Evolutionary conservation across 2,888 invertebrate species (phyloP).

Genomic region (Lasioglossum lativentre): DNA sequence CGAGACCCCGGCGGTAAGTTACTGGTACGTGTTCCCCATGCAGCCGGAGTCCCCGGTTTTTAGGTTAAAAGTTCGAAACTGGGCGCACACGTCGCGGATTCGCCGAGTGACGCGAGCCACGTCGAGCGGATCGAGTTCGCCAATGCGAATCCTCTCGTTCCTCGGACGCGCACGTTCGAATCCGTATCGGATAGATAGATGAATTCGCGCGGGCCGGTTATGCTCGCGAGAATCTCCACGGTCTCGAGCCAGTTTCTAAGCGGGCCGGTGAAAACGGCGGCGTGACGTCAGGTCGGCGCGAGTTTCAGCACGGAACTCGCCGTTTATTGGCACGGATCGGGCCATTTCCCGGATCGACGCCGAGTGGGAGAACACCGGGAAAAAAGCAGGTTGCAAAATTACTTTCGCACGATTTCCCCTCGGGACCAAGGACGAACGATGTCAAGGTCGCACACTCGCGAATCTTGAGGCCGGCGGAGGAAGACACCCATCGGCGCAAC

Average conservation of each 20-base stretch:
- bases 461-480: constrained; percentile 59
- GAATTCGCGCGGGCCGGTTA: constrained; percentile 7
- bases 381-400: constrained; percentile 45
- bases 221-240: constrained; percentile 33
- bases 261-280: constrained; percentile 42
- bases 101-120: constrained; percentile 34
- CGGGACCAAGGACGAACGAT: constrained; percentile 55
- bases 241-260: constrained; percentile 58
- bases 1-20: constrained; percentile 53
- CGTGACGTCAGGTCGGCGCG: constrained; percentile 1
- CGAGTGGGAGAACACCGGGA: not conserved
- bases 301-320: constrained; percentile 58
- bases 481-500: constrained; percentile 53
- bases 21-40: constrained; percentile 62
- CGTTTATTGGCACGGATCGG: constrained; percentile 67
- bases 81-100: constrained; percentile 53
- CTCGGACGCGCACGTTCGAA: constrained; percentile 42
- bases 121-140: constrained; percentile 35
- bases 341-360: constrained; percentile 35
- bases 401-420: constrained; percentile 64
- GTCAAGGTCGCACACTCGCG: constrained; percentile 61
- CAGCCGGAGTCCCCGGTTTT: constrained; percentile 55
- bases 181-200: constrained; percentile 16
- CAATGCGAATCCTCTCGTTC: not conserved
- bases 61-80: constrained; percentile 73